Base-by-base conservation (phyloP, 2,888 invertebrate genomes). In the Eupithecia abbreviata region DNA sequence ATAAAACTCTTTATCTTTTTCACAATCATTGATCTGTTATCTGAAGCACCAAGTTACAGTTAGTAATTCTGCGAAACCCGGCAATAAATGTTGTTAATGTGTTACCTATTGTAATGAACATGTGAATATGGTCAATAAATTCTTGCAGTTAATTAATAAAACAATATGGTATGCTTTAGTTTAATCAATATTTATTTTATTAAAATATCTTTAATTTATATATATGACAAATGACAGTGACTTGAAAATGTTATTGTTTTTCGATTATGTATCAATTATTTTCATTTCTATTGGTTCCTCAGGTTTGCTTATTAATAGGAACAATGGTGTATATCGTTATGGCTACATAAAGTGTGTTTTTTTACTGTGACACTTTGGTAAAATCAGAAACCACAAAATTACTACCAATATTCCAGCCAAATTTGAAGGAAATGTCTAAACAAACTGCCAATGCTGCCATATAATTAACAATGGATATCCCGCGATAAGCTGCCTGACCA, bases 101-200 rank as follows among this genome's bases (percentile, higher is more conserved):
- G 2, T 15, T 15, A 49, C 12, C n/a, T 70, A 76, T 55, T 12
- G 68, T 51, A 12, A 42, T 69, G 69, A 30, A 12, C 43, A 72
- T 72, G 76, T 78, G 67, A 76, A 81, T 80, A 77, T 83, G 80
- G 80, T 80, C 47, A 83, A 85, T 82, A 90, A 88, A 79, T 90
- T 89, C 80, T 81, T 85, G 69, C 82, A 89, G 65, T 83, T 90
- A 47, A 85, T 90, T 71, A 85, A 84, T 62, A 90, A 89, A 84
- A 84, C 89, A 75, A 90, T 90, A 86, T 90, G 90, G 90, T 90
- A 84, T 66, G 66, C n/a, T n/a, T 55, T 55, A 55, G 7, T 55
- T n/a, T 7, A 7, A 55, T n/a, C n/a, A 55, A n/a, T 55, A 55
- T 18, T 58, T n/a, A n/a, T 9, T n/a, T 13, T 0, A 49, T 49